Conservation (phyloP, 64 coral and sea anemone genomes). For the Montipora foliosa region DNA sequence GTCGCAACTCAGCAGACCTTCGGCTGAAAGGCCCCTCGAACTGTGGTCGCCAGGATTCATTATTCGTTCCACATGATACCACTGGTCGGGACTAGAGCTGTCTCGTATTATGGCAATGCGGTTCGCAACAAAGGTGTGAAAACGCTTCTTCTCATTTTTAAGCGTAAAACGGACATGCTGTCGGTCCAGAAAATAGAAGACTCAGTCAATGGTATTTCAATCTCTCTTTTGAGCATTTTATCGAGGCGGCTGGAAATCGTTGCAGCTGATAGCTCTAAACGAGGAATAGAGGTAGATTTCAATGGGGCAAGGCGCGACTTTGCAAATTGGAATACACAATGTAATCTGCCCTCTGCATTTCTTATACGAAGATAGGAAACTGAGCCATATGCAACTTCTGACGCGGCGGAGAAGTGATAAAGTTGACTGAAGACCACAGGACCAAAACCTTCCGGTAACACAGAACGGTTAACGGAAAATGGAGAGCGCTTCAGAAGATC, state of each 20-base stretch:
- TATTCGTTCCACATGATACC: not conserved
- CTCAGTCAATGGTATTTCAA: not conserved
- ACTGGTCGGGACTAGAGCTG: not conserved
- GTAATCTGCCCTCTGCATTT: not conserved
- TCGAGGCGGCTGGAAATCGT: not conserved
- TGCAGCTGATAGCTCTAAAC: not conserved
- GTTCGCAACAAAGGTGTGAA: not conserved
- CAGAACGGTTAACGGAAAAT: not conserved
- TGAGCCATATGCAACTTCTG: constrained; percentile 1
- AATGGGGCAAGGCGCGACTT: not conserved
- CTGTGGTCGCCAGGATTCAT: not conserved
- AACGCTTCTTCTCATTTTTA: not conserved
- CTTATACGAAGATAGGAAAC: constrained; percentile 11
- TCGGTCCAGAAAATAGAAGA: not conserved
- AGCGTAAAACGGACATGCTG: not conserved
- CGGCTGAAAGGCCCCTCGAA: not conserved
- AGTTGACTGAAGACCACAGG: not conserved
- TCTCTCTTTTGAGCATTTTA: not conserved
- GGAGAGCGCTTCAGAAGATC: not conserved
- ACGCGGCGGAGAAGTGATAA: constrained; percentile 15
- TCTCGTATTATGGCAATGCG: not conserved
- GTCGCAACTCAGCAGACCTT: not conserved
- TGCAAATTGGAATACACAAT: not conserved
- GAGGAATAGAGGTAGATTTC: not conserved
- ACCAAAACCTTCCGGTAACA: constrained; percentile 11